Base-by-base conservation (phyloP, 1,140 invertebrate species). In the Drosophila bipectinata region DNA sequence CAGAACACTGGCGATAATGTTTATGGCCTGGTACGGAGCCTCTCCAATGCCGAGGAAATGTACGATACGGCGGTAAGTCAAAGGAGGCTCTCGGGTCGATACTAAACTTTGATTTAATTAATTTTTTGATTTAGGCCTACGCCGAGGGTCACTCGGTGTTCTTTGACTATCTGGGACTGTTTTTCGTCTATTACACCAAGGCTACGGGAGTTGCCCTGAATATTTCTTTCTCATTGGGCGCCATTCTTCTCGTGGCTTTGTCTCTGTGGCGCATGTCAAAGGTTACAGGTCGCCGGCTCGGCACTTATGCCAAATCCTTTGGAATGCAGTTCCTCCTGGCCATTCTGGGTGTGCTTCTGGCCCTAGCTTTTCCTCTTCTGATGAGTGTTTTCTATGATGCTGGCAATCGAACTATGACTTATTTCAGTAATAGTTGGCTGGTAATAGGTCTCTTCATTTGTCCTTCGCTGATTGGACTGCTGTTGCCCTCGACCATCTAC, bases 1-100 rank as follows among this genome's bases (percentile, higher is more conserved):
- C 97, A 98, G 91, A 93, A 96, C 84, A 96, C 96, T 57, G 97
- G 96, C 44, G 95, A 96, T 74, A 96, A 96, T 90, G 93, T 97
- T 44, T 88, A 97, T 24, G 94, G 95, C 4, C 84, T 97, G 21
- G 92, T 95, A 0, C 90, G 93, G 41, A 93, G 93, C 41, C 93
- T 97, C 69, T 93, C 94, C 1, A 92, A 93, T 45, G 94, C 94
- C 1, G 91, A 94, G 61, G 93, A 95, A 88, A 91, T 95, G 57
- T 91, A 93, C 1, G 92, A 94, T 41, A 79, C 89, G 39, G 77
- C 83, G 72, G 73, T 81, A 55, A 41, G 60, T n/a, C 15, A 51
- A 53, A 39, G 4, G 0, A 6, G 21, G 0, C 9, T 2, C 12
- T 28, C 1, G 26, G 6, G 26, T 28, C 5, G 0, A 5, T 1